Conservation (phyloP, 2,888 invertebrate genomes). For the Crepidodera aurea region DNA sequence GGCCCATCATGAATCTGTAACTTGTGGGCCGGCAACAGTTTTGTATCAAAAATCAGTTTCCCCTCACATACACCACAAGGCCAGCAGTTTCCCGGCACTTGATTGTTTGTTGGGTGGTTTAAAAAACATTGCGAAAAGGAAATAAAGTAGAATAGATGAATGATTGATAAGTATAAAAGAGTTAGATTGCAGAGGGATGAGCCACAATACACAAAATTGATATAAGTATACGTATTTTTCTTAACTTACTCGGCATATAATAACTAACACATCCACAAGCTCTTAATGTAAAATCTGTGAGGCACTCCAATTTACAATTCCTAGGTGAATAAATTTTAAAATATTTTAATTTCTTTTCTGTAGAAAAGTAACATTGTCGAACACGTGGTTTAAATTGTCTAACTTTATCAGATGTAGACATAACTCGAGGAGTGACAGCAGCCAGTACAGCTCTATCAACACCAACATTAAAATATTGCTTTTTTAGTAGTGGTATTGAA, state of each 20-base stretch:
- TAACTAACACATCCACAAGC: slow-evolving; percentile 63
- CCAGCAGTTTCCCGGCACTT: too few relatives aligned
- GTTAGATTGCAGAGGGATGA: too few relatives aligned
- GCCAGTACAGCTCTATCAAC: slow-evolving; percentile 72
- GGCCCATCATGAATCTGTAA: too few relatives aligned
- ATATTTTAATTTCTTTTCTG: slow-evolving; percentile 69
- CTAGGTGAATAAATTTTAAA: slow-evolving; percentile 74
- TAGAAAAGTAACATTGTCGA: slow-evolving; percentile 73
- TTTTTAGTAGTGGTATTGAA: slow-evolving; percentile 70
- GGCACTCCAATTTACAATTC: slow-evolving; percentile 75
- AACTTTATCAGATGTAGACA: slow-evolving; percentile 73
- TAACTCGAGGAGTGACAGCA: slow-evolving; percentile 74
- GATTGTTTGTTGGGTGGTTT: too few relatives aligned
- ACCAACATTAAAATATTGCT: slow-evolving; percentile 74
- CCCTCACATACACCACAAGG: too few relatives aligned
- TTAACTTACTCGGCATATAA: slow-evolving; percentile 68
- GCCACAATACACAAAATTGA: too few relatives aligned
- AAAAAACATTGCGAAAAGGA: too few relatives aligned
- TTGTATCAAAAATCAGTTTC: too few relatives aligned
- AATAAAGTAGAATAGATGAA: too few relatives aligned
- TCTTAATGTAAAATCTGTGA: slow-evolving; percentile 70
- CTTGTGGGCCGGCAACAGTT: too few relatives aligned
- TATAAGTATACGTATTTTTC: background rate
- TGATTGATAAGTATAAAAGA: too few relatives aligned
- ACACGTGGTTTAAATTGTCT: slow-evolving; percentile 68